Base-by-base conservation (phyloP, 1,140 invertebrate genomes). In the Lasaia peninsularis region DNA sequence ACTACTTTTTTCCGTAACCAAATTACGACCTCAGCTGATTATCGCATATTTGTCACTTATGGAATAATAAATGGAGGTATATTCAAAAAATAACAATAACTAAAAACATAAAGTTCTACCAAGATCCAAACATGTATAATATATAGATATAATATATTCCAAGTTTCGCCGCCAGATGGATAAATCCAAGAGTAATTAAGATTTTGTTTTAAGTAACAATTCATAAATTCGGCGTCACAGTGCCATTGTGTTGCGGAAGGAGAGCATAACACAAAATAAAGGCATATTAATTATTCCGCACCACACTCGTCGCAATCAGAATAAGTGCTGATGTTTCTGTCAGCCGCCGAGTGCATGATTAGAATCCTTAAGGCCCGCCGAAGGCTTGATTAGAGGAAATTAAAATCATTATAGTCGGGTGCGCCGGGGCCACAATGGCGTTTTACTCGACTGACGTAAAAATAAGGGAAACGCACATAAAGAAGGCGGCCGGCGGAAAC, bases 311-410 rank as follows among this genome's bases (percentile, higher is more conserved):
- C 75, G 81, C 83, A 88, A 88, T 88, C 86, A 88, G 80, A 88
- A 88, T 78, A 78, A 88, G 86, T 86, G 86, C 65, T 83, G 81
- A 88, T 86, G 86, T 88, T 86, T 84, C 76, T 88, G 85, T 88
- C 85, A 88, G 78, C 72, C 67, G 67, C 65, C 61, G 67, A 69
- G 78, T 71, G 79, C 85, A 88, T 78, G 83, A 86, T 88, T 88
- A 86, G 86, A 88, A 88, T 88, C 84, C 83, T 88, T 86, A 86
- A 88, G 82, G 82, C 73, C 70, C 76, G 71, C 80, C 79, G 73
- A 81, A 81, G 83, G 83, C 83, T 88, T 88, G 86, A 88, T 88
- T 88, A 88, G 83, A 88, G 86, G 86, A 88, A 88, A 88, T 88
- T 86, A 88, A 88, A 88, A 88, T 86, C 83, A 88, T 88, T 88